phyloP scores from a whole-genome alignment of 2,888 invertebrate genomes.

The Apamea anceps region DNA sequence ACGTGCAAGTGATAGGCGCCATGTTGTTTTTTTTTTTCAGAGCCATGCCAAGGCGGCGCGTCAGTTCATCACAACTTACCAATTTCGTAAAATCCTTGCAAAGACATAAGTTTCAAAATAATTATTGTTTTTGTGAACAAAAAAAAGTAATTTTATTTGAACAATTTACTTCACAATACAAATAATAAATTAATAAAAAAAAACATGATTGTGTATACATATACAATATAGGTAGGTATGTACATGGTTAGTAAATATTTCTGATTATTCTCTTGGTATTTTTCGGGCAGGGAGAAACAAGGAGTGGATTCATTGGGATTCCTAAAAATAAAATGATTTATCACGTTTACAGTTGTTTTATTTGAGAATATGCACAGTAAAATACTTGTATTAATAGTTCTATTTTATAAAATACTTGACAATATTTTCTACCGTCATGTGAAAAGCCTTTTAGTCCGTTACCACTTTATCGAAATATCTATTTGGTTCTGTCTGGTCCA shows the following conservation, averaged over 20 bases:
- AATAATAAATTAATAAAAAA: constrained; percentile 37
- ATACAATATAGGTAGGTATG: constrained; percentile 35
- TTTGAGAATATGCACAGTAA: constrained; percentile 40
- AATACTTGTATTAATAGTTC: background rate
- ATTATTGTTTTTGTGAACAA: constrained; percentile 57
- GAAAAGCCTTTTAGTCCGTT: too few species aligned
- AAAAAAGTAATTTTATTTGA: constrained; percentile 44
- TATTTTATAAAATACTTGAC: too few species aligned
- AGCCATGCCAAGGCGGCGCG: constrained; percentile 72
- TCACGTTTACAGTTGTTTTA: constrained; percentile 32
- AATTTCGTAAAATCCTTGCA: constrained; percentile 87
- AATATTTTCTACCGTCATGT: too few species aligned
- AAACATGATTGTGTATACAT: constrained; percentile 60
- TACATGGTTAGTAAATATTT: constrained; percentile 26
- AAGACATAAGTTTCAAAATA: constrained; percentile 64
- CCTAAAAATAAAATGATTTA: constrained; percentile 58
- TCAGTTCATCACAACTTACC: constrained; percentile 78
- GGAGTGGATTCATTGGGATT: constrained; percentile 41
- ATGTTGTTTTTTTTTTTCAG: constrained; percentile 54
- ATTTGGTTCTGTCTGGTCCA: too few species aligned
- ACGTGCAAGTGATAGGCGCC: constrained; percentile 62
- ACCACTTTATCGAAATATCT: background rate
- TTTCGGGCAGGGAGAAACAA: constrained; percentile 31
- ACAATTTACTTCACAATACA: constrained; percentile 51
- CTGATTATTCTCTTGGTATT: constrained; percentile 37